Base-by-base conservation (phyloP, 2,888 invertebrate genomes). In the Leptopilina drosophilae region DNA sequence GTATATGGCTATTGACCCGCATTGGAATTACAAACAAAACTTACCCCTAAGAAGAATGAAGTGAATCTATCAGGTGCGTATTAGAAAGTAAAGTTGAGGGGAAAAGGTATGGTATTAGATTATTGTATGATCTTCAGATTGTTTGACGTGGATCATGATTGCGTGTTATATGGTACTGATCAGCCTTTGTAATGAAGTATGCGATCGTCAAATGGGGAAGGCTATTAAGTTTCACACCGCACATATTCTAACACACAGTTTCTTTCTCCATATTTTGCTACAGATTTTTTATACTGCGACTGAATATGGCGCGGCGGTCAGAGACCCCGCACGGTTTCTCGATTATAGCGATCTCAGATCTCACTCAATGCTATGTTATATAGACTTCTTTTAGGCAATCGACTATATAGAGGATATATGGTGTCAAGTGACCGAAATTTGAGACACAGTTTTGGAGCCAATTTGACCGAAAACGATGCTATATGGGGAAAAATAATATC, bases 161-260 rank as follows among this genome's bases (percentile, higher is more conserved):
- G 90, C 90, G 89, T 88, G 91, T 90, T 90, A 91, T 91, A 91
- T 90, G 88, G 88, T 90, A n/a, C n/a, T n/a, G 91, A 91, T 91
- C 89, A 91, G 88, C 88, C 87, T 90, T 91, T 91, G 89, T 91
- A 88, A 87, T 86, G 81, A 88, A 89, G 89, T 87, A 88, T 89
- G 20, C 20, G 90, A 91, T 91, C 89, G 89, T 89, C 88, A 87
- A 88, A 87, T 86, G 88, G 87, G 88, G 88, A 89, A 88, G 88
- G 88, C 89, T 91, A 91, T 91, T 90, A 85, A 87, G 90, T 91
- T 91, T 89, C 91, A 90, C 91, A 82, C 67, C 79, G 78, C 53
- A 76, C 7, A 42, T 42, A 33, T 77, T 78, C 78, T 64, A 80
- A 84, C 77, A 84, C 77, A 77, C 81, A 59, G 78, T 77, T 77